A percentile compares a stretch with the other conserved stretches of the same genome.
Evolutionary conservation across 2,113 vertebrate genomes (phyloP).

Genomic region (Geococcyx californianus): DNA sequence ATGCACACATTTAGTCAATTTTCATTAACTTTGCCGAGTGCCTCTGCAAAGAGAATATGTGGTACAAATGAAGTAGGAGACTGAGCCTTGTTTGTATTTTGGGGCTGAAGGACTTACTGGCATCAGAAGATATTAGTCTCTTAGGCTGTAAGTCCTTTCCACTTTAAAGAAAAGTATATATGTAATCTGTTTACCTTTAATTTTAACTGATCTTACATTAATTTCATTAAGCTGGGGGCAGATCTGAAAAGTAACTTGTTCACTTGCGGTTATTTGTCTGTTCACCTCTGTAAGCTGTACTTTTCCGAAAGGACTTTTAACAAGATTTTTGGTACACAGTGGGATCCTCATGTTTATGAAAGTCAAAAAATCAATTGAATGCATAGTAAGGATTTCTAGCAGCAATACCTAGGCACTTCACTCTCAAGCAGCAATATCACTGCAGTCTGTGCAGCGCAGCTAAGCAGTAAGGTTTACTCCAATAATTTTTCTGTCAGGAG

Average conservation of each 20-base stretch:
- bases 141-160: neutral
- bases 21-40: slow-evolving; percentile 15
- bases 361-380: neutral
- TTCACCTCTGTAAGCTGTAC: neutral
- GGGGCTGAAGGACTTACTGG: neutral
- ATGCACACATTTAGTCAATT: neutral
- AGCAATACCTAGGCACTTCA: neutral
- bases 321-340: neutral
- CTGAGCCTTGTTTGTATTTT: neutral
- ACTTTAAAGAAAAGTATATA: neutral
- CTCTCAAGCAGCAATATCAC: neutral
- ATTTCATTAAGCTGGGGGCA: neutral
- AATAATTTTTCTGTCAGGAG: neutral
- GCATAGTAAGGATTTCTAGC: neutral
- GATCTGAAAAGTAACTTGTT: neutral
- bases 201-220: neutral
- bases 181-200: neutral
- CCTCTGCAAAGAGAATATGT: neutral
- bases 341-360: neutral
- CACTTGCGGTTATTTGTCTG: neutral
- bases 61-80: neutral
- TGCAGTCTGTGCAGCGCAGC: neutral
- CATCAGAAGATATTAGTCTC: neutral
- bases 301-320: neutral
- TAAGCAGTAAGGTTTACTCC: neutral